Base-by-base conservation (phyloP, 2,113 vertebrate species). In the Suncus etruscus region DNA sequence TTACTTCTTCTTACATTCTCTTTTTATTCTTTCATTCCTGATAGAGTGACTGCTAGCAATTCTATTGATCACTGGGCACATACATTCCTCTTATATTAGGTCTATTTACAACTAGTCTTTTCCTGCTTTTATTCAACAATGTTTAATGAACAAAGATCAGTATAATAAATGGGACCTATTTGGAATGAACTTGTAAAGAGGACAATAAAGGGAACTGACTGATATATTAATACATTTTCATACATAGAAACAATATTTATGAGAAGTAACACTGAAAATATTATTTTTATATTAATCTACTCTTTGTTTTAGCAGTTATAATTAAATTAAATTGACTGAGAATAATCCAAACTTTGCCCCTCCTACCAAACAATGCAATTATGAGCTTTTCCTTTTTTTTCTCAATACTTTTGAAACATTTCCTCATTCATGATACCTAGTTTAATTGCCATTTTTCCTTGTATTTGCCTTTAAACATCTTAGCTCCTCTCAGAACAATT, bases 61-160 rank as follows among this genome's bases (percentile, higher is more conserved):
- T 72, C 50, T 6, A 7, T 31, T 65, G 11, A 12, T 61, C 11
- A 20, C 20, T 76, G 51, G 11, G 75, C 47, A 31, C 61, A 70
- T 65, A 39, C 15, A n/a, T 22, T 7, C 4, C n/a, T 3, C 8
- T 91, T 63, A 45, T 31, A 54, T 90, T 11, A 75, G 51, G 20
- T 82, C 50, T 4, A 14, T 58, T 39, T 12, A 47, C 4, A 15
- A 51, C 4, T 85, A 50, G 8, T 1, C 18, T 12, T 80, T 31
- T 4, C 29, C 6, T 74, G 47, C 45, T 32, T 80, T 66, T 78
- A 48, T 87, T 68, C 61, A 79, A 51, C 16, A 81, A 48, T 69
- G 24, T 11, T 96, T 79, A 79, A 72, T 51, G 27, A 81, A 29
- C 12, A 51, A 72, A 24, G 15, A 58, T 80, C 84, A 61, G 72